Base-by-base conservation (phyloP, 2,113 vertebrate species). In the Tricholaema leucomelas region DNA sequence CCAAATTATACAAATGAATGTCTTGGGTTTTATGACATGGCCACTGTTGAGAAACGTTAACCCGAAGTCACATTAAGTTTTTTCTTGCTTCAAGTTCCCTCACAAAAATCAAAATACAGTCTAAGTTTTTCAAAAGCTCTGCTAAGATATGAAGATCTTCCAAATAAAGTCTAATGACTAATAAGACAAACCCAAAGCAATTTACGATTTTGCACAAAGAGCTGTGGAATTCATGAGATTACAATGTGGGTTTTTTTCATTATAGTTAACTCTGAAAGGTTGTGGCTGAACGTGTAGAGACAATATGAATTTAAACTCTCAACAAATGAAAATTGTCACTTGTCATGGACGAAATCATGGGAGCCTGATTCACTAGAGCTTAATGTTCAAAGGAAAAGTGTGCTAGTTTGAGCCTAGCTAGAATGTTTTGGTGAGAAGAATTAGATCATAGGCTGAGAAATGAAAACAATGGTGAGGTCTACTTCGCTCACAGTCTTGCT, bases 1-100 rank as follows among this genome's bases (percentile, higher is more conserved):
- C 70, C 50, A 88, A 92, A 91, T 93, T 87, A 88, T 92, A 74
- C 61, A 93, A 92, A 92, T 92, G 6, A 93, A 88, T 79, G 38
- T 60, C 71, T 87, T 90, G 56, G 14, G 2, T 5, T 94, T 94
- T 90, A 80, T 76, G 82, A 85, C 92, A 92, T 20, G 70, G 66
- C 87, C 58, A 40, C 4, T 78, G 38, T 84, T 92, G 74, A 88
- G 84, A 95, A 95, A 94, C 78, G 58, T 84, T 84, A 86, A 88
- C 18, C 58, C 70, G 58, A 92, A 87, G 27, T 83, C 85, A 87
- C 40, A 85, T 30, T 65, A 90, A 70, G 40, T 19, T 85, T 79
- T 79, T 91, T 42, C 60, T 92, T 85, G 31, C 42, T 92, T 83
- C 36, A 87, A 87, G 33, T 85, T 92, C 56, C 46, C 56, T 90